phyloP scores from a whole-genome alignment of 2,797 vertebrate genomes.

The Setipinna tenuifilis region DNA sequence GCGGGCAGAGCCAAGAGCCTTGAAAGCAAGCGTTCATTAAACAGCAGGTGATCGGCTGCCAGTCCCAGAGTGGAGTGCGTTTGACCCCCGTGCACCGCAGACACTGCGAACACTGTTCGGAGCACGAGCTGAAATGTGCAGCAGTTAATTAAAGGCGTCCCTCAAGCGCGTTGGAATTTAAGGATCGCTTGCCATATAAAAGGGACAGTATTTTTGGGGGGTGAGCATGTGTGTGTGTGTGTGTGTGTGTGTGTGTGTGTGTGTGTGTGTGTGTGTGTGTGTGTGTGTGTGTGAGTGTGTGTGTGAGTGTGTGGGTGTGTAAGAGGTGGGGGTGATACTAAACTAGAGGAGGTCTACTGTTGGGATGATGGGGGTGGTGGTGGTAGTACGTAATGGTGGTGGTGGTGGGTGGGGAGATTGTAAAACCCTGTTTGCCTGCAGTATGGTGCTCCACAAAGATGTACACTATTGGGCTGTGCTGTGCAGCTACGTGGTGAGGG shows the following conservation, averaged over 20 bases:
- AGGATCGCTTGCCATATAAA: conserved; percentile 3
- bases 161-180: conserved; percentile 15
- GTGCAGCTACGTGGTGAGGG: neutral
- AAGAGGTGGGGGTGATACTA: neutral
- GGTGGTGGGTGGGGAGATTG: neutral
- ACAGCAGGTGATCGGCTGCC: conserved; percentile 56
- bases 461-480: conserved; percentile 7
- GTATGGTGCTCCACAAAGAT: neutral
- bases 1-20: conserved; percentile 42
- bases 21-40: conserved; percentile 58
- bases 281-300: conserved; percentile 38
- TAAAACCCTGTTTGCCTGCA: neutral
- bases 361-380: neutral
- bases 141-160: conserved; percentile 23
- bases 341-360: neutral
- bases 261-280: conserved; percentile 8
- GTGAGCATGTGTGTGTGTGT: neutral
- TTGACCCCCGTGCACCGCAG: conserved; percentile 34
- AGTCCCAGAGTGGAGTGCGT: conserved; percentile 36
- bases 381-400: neutral
- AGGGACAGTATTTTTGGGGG: conserved; percentile 37
- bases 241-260: conserved; percentile 40
- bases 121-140: conserved; percentile 21
- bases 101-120: conserved; percentile 17
- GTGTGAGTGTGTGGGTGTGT: conserved; percentile 12